Evolutionary conservation across 1,140 invertebrate genomes (phyloP), one percentile per base, ranked within the genome.

Genomic region (Brachionus rubens): DNA sequence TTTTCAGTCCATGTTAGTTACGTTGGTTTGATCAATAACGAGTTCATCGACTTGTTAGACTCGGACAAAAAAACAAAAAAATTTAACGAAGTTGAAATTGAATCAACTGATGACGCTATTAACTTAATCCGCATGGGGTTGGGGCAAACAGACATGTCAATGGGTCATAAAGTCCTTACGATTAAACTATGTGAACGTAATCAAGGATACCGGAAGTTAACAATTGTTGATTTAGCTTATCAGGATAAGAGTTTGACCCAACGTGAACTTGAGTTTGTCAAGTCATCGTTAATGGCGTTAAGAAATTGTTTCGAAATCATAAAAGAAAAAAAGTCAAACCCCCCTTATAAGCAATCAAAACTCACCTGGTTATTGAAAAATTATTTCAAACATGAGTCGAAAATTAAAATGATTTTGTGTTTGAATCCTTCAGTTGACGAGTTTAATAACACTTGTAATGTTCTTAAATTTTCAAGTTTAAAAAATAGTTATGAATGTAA

Each of bases 361-460:
- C 87, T 99, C 1, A 99, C 96, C 3, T 91, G 95, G 85, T 87
- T 98, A 47, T 98, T 99, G 82, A 98, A 98, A 84, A 96, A 91
- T 81, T 99, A 92, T 83, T 98, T 99, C 85, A 96, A 98, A 84
- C 95, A 96, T 1, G 91, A 96, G 81, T 96, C 96, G 3, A 90
- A 91, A 80, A 93, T 99, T 0, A 87, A 91, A 77, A 99, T 99
- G 95, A 89, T 99, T 68, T 91, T 99, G 4, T 99, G 97, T 84
- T 89, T 96, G 5, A 99, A 98, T 87, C 96, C 96, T 0, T 88
- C 90, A 54, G 86, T 88, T 30, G 90, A 54, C 9, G 68, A 72
- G 16, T 26, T 72, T 3, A 21, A 26, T 14, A 5, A 72, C 9
- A 50, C 68, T 48, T 50, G 46, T 50, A 72, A 54, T 54, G 68